Evolutionary conservation across 2,113 vertebrate species (phyloP).

Genomic region (Corydoras sp.): DNA sequence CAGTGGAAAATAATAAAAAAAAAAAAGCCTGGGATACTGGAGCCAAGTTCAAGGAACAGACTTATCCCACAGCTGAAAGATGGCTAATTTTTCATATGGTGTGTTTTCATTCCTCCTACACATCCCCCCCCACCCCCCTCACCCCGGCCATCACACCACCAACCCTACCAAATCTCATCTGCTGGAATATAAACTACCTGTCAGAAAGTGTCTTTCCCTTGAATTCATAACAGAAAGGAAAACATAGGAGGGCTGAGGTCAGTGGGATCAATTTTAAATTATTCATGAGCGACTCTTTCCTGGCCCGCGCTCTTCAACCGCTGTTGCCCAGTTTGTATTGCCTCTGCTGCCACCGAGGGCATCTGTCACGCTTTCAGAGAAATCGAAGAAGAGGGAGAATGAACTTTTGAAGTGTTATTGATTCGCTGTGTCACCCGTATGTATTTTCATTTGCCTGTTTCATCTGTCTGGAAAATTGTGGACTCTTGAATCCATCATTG

Average conservation of each 20-base stretch:
- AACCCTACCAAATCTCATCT: slow-evolving; percentile 60
- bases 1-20: no score
- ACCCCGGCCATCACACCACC: slow-evolving; percentile 53
- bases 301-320: slow-evolving; percentile 47
- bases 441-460: slow-evolving; percentile 32
- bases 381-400: slow-evolving; percentile 33
- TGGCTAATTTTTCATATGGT: slow-evolving; percentile 9
- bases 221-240: slow-evolving; percentile 69
- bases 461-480: slow-evolving; percentile 30
- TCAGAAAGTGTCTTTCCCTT: slow-evolving; percentile 59
- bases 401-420: slow-evolving; percentile 33
- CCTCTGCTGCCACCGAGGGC: slow-evolving; percentile 58
- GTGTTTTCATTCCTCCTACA: slow-evolving; percentile 24
- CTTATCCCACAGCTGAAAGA: neutral
- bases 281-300: slow-evolving; percentile 61
- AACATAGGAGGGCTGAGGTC: slow-evolving; percentile 67
- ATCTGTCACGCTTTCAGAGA: slow-evolving; percentile 53
- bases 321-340: slow-evolving; percentile 63
- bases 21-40: no score
- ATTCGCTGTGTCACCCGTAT: slow-evolving; percentile 31
- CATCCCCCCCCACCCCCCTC: slow-evolving; percentile 25
- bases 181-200: slow-evolving; percentile 67
- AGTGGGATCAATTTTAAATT: slow-evolving; percentile 67
- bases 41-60: no score
- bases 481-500: slow-evolving; percentile 16